These are phyloP conservation scores for Copsychus sechellarum DNA, from an alignment of 2,113 vertebrate species.

Conservation along the genomic window DNA sequence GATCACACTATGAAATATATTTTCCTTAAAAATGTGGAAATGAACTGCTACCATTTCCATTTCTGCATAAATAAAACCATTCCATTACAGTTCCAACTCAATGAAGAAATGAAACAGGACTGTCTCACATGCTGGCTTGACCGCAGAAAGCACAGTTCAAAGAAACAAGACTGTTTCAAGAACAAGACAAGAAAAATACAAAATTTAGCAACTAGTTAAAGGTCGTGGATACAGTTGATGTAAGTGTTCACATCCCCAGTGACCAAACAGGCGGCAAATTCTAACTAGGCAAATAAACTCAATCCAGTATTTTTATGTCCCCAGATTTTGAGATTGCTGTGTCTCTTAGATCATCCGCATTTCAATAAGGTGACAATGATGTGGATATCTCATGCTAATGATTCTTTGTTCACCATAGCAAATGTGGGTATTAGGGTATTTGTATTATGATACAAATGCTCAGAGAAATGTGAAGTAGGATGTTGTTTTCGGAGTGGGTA, in stretches of 20 bases:
- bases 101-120: neutral
- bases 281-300: neutral
- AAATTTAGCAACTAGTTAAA: neutral
- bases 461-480: neutral
- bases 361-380: neutral
- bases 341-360: accelerated
- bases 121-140: neutral
- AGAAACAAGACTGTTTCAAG: neutral
- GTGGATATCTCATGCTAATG: neutral
- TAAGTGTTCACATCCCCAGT: neutral
- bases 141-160: neutral
- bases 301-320: neutral
- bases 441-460: neutral
- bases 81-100: neutral
- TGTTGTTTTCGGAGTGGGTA: neutral
- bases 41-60: neutral
- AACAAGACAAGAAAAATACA: neutral
- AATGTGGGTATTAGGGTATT: too few relatives aligned
- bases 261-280: neutral
- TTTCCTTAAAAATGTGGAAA: neutral
- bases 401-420: neutral
- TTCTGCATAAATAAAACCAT: neutral
- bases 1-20: neutral
- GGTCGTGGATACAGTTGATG: neutral
- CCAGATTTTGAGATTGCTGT: neutral